Conservation (phyloP, 2,888 invertebrate species). For the Eristalis intricaria region DNA sequence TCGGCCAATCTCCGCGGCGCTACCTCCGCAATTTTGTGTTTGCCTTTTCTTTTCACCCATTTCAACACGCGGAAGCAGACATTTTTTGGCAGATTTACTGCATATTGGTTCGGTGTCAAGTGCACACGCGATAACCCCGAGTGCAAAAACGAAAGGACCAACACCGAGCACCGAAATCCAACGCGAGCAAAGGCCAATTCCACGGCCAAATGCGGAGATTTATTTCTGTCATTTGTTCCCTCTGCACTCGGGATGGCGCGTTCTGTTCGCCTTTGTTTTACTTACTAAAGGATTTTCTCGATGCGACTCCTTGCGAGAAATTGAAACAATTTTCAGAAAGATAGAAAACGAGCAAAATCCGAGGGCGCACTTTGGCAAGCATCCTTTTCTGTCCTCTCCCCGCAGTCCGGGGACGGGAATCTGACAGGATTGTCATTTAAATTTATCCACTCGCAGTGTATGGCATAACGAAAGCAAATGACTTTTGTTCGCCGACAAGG, state of each 20-base stretch:
- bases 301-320: constrained; percentile 8
- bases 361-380: background rate
- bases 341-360: background rate
- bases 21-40: background rate
- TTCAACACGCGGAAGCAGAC: constrained; percentile 38
- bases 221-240: constrained; percentile 79
- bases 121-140: constrained; percentile 74
- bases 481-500: constrained; percentile 47
- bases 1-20: constrained; percentile 11
- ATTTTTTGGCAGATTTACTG: constrained; percentile 80
- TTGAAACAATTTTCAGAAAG: constrained; percentile 26
- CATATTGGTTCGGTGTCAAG: constrained; percentile 81
- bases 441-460: constrained; percentile 49
- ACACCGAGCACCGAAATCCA: constrained; percentile 31
- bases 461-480: constrained; percentile 56
- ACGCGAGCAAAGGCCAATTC: constrained; percentile 41
- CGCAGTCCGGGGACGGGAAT: constrained; percentile 22
- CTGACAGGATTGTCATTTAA: constrained; percentile 68
- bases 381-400: background rate
- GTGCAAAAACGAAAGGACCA: constrained; percentile 29
- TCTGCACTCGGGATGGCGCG: background rate
- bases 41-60: constrained; percentile 4
- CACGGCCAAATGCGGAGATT: constrained; percentile 74
- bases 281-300: constrained; percentile 18
- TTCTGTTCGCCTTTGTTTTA: constrained; percentile 19